phyloP scores from a whole-genome alignment of 2,113 vertebrate genomes.

The Plotosus lineatus region DNA sequence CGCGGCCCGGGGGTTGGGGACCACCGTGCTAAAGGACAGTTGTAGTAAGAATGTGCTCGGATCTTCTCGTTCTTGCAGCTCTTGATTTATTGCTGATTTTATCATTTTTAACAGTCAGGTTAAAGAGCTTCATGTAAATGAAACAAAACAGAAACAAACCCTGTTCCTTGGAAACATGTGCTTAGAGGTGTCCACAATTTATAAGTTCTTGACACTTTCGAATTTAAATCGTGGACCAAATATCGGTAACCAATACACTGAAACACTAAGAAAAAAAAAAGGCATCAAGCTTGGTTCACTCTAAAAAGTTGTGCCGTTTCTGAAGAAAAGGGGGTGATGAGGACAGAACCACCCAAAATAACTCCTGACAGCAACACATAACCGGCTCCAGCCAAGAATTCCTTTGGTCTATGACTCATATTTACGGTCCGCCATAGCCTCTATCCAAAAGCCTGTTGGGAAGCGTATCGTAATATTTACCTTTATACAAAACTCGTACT shows the following conservation, averaged over 20 bases:
- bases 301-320: background rate
- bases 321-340: background rate
- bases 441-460: conserved; percentile 7
- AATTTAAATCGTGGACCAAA: background rate
- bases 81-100: background rate
- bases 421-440: background rate
- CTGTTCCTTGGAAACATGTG: background rate
- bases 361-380: background rate
- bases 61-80: background rate
- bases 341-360: background rate
- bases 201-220: background rate
- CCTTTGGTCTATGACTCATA: background rate
- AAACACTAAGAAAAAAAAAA: background rate
- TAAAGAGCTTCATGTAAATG: background rate
- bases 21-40: background rate
- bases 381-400: background rate
- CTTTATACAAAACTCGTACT: conserved; percentile 94
- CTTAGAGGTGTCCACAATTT: background rate
- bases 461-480: conserved; percentile 65
- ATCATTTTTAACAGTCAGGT: background rate
- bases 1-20: too few species aligned
- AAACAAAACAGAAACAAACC: background rate
- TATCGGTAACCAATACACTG: background rate
- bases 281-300: background rate
- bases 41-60: background rate